Conservation (phyloP, 2,888 invertebrate species). For the Parnassius apollo region DNA sequence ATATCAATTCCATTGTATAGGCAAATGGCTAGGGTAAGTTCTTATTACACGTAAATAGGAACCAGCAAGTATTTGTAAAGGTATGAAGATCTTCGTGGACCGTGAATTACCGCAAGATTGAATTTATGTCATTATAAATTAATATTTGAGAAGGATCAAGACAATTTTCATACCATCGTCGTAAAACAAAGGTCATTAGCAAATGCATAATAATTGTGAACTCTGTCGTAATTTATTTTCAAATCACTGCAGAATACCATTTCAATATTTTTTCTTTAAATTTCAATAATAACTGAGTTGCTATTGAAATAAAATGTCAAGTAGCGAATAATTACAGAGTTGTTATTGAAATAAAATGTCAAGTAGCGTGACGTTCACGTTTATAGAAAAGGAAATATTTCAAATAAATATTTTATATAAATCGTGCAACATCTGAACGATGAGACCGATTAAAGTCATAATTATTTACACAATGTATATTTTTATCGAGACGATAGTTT, state of each 20-base stretch:
- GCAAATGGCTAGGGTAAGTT: too few relatives aligned
- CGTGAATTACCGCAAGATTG: constrained; percentile 11
- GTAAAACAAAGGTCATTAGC: constrained; percentile 34
- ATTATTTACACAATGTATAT: too few relatives aligned
- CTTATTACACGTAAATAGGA: too few relatives aligned
- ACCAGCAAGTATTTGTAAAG: too few relatives aligned
- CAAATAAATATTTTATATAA: too few relatives aligned
- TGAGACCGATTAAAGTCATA: too few relatives aligned
- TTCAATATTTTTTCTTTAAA: neutral
- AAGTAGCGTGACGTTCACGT: too few relatives aligned
- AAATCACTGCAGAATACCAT: neutral
- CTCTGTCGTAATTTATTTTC: constrained; percentile 4
- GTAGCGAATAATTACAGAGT: neutral
- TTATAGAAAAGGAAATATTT: too few relatives aligned
- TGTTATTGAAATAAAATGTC: too few relatives aligned
- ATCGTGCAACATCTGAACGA: too few relatives aligned
- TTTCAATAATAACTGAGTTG: neutral
- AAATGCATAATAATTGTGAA: constrained; percentile 29
- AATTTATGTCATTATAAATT: constrained; percentile 15
- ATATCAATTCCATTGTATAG: too few relatives aligned
- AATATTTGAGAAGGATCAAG: constrained; percentile 21
- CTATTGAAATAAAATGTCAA: neutral
- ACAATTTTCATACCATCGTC: constrained; percentile 17
- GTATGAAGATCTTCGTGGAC: neutral
- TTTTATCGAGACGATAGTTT: too few relatives aligned